Conservation (phyloP, 2,113 vertebrate species). For the Thinocorus orbignyianus region DNA sequence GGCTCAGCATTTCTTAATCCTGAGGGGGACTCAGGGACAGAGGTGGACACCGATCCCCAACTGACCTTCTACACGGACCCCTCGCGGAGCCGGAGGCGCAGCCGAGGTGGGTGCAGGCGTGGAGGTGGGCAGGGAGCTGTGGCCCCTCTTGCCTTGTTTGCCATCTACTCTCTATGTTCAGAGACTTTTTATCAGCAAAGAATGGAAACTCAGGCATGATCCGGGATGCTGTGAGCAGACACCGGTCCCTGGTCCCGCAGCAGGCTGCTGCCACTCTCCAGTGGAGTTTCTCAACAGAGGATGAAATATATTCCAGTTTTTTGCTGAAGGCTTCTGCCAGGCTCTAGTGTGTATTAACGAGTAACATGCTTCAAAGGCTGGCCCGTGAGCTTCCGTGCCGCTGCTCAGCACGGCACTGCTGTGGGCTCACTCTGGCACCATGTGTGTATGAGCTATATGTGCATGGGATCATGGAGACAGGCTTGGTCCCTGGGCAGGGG, state of each 20-base stretch:
- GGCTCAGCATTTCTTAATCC: conserved; percentile 98
- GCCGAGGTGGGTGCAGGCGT: conserved; percentile 81
- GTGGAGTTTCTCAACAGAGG: not conserved
- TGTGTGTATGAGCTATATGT: accelerated
- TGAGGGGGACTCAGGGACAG: conserved; percentile 93
- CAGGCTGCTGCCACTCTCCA: not conserved
- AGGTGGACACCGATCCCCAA: conserved; percentile 96
- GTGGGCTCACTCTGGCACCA: accelerated
- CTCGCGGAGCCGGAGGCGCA: conserved; percentile 91
- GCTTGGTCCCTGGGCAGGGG: not conserved
- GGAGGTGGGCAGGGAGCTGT: accelerated
- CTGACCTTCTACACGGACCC: conserved; percentile 98
- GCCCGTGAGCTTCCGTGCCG: accelerated
- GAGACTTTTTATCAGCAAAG: not conserved
- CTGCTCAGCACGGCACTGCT: not conserved
- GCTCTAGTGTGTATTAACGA: conserved; percentile 31
- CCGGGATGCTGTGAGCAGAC: accelerated
- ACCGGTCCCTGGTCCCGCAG: accelerated
- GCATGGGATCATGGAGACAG: not conserved
- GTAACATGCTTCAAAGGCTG: not conserved
- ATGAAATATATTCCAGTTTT: not conserved
- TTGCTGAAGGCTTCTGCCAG: conserved; percentile 1
- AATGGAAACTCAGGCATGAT: not conserved
- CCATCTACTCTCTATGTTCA: accelerated
- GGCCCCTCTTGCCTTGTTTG: not conserved